A percentile compares a stretch with the other conserved stretches of the same genome.
Evolutionary conservation across 2,888 invertebrate genomes (phyloP).

Genomic region (Carpatolechia fugitivella): DNA sequence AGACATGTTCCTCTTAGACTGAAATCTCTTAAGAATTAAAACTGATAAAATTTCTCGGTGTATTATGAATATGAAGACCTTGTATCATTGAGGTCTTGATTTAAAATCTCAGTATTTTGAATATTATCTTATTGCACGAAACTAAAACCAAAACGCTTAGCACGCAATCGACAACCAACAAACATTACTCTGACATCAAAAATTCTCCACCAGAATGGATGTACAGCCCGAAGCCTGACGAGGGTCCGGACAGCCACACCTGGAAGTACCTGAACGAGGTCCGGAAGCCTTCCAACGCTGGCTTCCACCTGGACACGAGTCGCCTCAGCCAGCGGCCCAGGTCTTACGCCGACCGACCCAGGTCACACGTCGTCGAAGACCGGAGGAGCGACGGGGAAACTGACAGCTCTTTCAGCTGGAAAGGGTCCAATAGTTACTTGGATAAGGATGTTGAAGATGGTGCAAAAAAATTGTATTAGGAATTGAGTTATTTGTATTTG

Average conservation of each 20-base stretch:
- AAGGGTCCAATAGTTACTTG: constrained; percentile 50
- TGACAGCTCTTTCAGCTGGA: constrained; percentile 71
- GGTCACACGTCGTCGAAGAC: constrained; percentile 38
- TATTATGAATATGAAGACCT: too few relatives aligned
- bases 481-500: too few relatives aligned
- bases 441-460: constrained; percentile 30
- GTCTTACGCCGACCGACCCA: constrained; percentile 38
- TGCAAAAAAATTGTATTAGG: not conserved
- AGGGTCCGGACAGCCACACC: constrained; percentile 63
- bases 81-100: too few relatives aligned
- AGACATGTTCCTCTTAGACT: too few relatives aligned
- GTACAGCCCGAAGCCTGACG: constrained; percentile 59
- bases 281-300: constrained; percentile 68
- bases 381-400: constrained; percentile 56
- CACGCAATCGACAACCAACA: too few relatives aligned
- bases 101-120: too few relatives aligned
- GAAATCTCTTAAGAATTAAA: too few relatives aligned
- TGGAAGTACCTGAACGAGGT: constrained; percentile 69
- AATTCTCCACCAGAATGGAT: constrained; percentile 77
- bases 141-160: too few relatives aligned
- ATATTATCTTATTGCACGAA: too few relatives aligned
- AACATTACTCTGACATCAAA: too few relatives aligned
- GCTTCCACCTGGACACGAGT: constrained; percentile 61
- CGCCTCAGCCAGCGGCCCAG: constrained; percentile 47
- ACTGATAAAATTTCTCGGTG: too few relatives aligned